Percentiles rank a stretch among this genome's conserved stretches.
Evolutionary conservation across 2,113 vertebrate species (phyloP).

Genomic region (Paradisaea rubra): DNA sequence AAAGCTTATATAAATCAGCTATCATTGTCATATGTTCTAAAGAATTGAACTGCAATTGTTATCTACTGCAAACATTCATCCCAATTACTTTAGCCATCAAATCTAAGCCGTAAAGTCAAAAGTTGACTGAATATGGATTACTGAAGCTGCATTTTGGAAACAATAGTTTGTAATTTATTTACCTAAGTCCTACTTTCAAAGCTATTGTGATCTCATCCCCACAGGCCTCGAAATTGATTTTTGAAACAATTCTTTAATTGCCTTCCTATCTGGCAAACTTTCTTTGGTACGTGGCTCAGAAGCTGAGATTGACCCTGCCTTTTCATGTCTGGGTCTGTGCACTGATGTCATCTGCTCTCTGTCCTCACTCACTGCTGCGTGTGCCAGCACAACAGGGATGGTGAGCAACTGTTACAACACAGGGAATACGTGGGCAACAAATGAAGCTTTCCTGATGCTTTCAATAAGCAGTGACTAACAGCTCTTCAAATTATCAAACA

Average conservation of each 20-base stretch:
- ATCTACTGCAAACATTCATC: neutral
- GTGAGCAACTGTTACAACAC: neutral
- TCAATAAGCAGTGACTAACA: neutral
- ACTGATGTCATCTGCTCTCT: neutral
- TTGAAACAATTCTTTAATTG: neutral
- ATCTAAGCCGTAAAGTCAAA: neutral
- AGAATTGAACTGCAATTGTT: neutral
- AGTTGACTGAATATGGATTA: neutral
- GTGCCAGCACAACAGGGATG: neutral
- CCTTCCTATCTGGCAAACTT: neutral
- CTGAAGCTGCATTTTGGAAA: neutral
- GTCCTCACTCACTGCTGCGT: rapidly evolving
- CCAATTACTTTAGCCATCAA: neutral
- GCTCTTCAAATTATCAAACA: neutral
- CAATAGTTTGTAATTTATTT: neutral
- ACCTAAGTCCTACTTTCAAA: neutral
- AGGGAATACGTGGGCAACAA: neutral
- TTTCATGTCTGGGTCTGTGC: neutral
- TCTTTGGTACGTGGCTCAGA: neutral
- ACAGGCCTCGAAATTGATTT: neutral
- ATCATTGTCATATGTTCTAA: neutral
- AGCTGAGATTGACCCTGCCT: neutral
- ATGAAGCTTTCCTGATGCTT: neutral
- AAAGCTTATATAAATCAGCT: neutral
- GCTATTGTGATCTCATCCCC: neutral